Evolutionary conservation across 2,113 vertebrate species (phyloP).

Genomic region (Notechis scutatus): DNA sequence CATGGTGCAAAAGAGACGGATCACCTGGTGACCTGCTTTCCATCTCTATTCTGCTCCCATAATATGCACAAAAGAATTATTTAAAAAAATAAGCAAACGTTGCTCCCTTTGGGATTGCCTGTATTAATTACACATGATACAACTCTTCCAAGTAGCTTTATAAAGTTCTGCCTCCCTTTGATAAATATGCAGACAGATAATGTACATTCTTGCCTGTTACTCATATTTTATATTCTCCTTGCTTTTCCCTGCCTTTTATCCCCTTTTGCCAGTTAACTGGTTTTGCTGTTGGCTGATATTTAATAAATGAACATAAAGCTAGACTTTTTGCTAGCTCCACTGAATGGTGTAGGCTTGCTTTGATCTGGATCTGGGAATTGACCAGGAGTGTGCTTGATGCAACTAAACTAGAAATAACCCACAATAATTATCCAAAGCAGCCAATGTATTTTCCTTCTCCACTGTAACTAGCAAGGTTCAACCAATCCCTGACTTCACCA

Average conservation of each 20-base stretch:
- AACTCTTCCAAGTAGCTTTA: not conserved
- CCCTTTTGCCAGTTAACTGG: not conserved
- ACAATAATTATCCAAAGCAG: not conserved
- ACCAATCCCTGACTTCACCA: not conserved
- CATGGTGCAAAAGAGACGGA: not conserved
- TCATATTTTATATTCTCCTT: not conserved
- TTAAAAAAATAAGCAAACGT: not conserved
- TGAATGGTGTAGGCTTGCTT: not conserved
- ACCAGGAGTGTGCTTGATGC: not conserved
- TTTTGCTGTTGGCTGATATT: not conserved
- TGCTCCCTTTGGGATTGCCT: not conserved
- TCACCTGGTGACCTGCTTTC: not conserved
- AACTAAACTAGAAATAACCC: not conserved
- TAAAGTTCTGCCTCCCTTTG: not conserved
- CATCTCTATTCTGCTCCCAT: not conserved
- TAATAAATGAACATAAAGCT: not conserved
- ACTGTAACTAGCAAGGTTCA: not conserved
- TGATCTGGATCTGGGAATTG: not conserved
- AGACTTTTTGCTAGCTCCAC: not conserved
- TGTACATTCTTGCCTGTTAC: not conserved
- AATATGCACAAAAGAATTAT: not conserved
- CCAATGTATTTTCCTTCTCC: not conserved
- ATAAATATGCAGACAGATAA: not conserved
- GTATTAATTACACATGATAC: not conserved
- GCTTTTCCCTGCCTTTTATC: not conserved